Percentiles rank a stretch among this genome's conserved stretches.
Evolutionary conservation across 2,888 invertebrate species (phyloP).

Genomic region (Athripsodes cinereus): DNA sequence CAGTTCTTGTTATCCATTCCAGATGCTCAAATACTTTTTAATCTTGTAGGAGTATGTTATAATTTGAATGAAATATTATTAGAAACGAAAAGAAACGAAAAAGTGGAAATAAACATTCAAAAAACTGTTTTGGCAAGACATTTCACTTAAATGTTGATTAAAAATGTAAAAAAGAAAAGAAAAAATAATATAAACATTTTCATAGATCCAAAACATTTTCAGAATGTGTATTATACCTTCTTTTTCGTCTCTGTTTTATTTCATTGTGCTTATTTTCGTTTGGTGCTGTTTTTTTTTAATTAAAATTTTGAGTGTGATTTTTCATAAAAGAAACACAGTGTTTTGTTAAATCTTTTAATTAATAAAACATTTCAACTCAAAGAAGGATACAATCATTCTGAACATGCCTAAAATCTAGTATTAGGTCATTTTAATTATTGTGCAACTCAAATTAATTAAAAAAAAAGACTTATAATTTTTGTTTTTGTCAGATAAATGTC

Average conservation of each 20-base stretch:
- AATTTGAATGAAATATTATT: too few species aligned
- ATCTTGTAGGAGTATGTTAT: too few species aligned
- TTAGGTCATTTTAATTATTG: too few species aligned
- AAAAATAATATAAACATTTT: not conserved
- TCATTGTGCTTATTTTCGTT: conserved; percentile 2
- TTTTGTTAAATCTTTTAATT: conserved; percentile 1
- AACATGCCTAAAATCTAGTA: not conserved
- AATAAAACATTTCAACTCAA: conserved; percentile 8
- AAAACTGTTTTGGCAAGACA: conserved; percentile 13
- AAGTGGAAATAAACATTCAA: conserved; percentile 9
- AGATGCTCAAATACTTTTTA: too few species aligned
- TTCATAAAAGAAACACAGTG: conserved; percentile 3
- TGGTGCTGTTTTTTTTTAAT: not conserved
- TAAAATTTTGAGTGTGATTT: not conserved
- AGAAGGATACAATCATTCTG: conserved; percentile 20
- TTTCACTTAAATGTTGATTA: not conserved
- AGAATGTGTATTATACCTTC: conserved; percentile 23
- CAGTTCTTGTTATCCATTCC: too few species aligned
- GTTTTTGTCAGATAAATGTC: too few species aligned
- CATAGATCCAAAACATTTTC: conserved; percentile 19
- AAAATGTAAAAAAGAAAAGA: not conserved
- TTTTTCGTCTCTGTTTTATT: conserved; percentile 10
- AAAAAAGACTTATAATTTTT: too few species aligned
- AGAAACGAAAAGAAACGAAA: conserved; percentile 12
- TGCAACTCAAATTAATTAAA: too few species aligned